Percentiles rank a stretch among this genome's conserved stretches.
phyloP scores from a whole-genome alignment of 2,797 vertebrate genomes.

The Melanotaenia maccullochi region DNA sequence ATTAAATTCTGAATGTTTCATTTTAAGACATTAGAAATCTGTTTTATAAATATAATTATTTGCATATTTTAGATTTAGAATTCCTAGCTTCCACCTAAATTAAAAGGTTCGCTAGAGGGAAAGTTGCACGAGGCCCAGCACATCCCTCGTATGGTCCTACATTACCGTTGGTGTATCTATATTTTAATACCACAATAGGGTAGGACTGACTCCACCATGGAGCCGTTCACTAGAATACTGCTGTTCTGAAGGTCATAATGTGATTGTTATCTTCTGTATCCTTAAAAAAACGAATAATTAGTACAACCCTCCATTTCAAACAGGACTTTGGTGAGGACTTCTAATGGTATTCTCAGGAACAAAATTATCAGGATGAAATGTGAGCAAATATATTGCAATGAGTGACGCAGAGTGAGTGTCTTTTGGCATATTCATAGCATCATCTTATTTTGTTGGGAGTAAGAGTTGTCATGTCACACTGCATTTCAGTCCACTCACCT shows the following conservation, averaged over 20 bases:
- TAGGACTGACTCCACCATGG: neutral
- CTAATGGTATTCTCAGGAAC: neutral
- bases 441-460: slow-evolving; percentile 36
- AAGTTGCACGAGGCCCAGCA: too few species aligned
- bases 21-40: too few species aligned
- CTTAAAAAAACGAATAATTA: neutral
- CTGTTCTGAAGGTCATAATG: neutral
- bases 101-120: neutral
- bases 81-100: too few species aligned
- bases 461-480: slow-evolving; percentile 46
- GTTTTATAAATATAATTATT: too few species aligned
- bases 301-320: neutral
- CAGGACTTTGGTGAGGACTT: neutral
- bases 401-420: neutral
- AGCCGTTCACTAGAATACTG: neutral
- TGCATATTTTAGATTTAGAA: too few species aligned
- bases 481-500: slow-evolving; percentile 49
- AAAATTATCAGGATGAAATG: neutral
- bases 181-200: neutral
- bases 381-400: neutral
- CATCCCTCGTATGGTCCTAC: too few species aligned
- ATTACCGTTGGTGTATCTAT: neutral
- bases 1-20: too few species aligned
- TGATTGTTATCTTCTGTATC: neutral
- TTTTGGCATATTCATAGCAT: slow-evolving; percentile 16